Evolutionary conservation across 2,113 vertebrate species (phyloP), one percentile per base, ranked within the genome.

Genomic region (Thamnaconus septentrionalis): DNA sequence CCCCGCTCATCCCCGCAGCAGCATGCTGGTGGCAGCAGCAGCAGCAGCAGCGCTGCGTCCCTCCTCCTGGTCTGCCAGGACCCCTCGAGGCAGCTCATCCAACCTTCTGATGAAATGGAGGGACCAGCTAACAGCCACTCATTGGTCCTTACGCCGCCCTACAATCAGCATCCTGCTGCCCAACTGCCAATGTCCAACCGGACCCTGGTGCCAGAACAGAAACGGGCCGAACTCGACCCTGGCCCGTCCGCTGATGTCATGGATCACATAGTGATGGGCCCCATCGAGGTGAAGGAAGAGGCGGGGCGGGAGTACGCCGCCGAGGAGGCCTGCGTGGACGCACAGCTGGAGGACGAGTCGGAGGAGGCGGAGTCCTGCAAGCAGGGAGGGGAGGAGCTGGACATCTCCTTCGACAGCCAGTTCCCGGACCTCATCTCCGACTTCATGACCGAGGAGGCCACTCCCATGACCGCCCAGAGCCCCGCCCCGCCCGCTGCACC

Each of bases 381-480:
- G 73, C 76, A 40, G 0, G 64, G 61, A 41, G 64, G 59, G 1
- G 90, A 92, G 45, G 90, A 89, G 71, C 92, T 93, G 0, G 91
- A 94, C 63, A 91, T 96, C 53, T 91, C 93, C 5, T 94, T 95
- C 48, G 93, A 94, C 82, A 92, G 92, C 82, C 86, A 92, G 67
- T 94, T 96, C 67, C 95, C 94, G 0, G 95, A 96, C 80, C 91
- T 96, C 40, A 95, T 96, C 75, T 92, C 93, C 5, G 94, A 96
- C 74, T 90, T 96, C 78, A 93, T 96, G 65, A 88, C 89, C 0
- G 94, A 93, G 0, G 93, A 92, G 40, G 51, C 78, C 58, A 61
- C 48, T 52, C 82, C 92, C 53, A 1, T 78, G 46, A 75, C 86
- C 64, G 84, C 41, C 0, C 49, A 71, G 0, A 71, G 52, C 64